Evolutionary conservation across 1,140 invertebrate species (phyloP), one percentile per base, ranked within the genome.

Genomic region (Sipha flava): DNA sequence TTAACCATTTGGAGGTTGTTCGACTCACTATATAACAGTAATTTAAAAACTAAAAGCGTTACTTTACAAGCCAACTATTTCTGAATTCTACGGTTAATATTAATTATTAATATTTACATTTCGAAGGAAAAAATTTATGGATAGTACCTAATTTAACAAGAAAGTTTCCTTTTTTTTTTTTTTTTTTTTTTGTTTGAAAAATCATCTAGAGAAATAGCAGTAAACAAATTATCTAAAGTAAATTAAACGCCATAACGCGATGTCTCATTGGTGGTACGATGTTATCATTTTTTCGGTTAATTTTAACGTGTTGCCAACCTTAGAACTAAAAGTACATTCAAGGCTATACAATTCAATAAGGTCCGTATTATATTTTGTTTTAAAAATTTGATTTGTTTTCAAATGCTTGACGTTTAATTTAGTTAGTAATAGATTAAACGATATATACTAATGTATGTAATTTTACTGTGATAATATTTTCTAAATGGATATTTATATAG

Each of bases 231-330:
- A 77, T 77, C 73, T 59, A 26, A 37, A 29, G 34, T 7, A 54
- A 77, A 77, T 57, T 34, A 77, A 77, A 77, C 73, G 73, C 73
- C 73, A 77, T 77, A 77, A 59, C n/a, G 73, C 21, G 3, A 59
- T 9, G 29, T 40, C 4, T 26, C 34, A 77, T 77, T 77, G 73
- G 73, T 77, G 52, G 29, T 29, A 26, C 2, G 2, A 26, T 40
- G 73, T 77, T 77, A 77, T 77, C 73, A 77, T 59, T 77, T 77
- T 77, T 77, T 77, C 73, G 23, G 73, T 77, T 77, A 77, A 77
- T 77, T 77, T 77, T 57, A 43, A 23, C 21, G 7, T 3, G 16
- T 57, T 40, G 52, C 73, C 73, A 77, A 77, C 73, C 34, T 77
- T 57, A 7, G 29, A 37, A 75, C 7, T 23, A 3, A 7, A 66